phyloP scores from a whole-genome alignment of 92 coral and sea anemone genomes.

The Hydrozoanthus gracilis region DNA sequence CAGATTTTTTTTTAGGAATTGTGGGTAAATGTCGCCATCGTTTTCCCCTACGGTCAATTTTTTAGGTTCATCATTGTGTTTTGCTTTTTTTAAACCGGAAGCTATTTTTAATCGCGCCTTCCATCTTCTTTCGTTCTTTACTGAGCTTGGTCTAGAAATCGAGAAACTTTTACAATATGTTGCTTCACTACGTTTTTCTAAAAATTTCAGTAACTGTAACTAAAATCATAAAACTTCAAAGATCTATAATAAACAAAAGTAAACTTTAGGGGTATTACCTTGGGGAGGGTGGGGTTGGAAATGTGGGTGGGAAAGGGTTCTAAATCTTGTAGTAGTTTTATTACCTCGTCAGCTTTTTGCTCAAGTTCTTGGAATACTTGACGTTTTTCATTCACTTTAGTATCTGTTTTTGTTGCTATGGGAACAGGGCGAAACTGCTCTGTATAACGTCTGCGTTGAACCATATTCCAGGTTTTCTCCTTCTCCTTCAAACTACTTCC shows the following conservation, averaged over 20 bases:
- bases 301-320: not conserved
- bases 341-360: conserved; percentile 63
- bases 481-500: conserved; percentile 39
- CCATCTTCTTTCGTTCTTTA: too few relatives aligned
- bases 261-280: too few relatives aligned
- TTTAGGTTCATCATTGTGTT: too few relatives aligned
- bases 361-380: conserved; percentile 60
- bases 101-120: too few relatives aligned
- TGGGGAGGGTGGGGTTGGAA: not conserved
- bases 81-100: too few relatives aligned
- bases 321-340: not conserved
- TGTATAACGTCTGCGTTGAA: conserved; percentile 25
- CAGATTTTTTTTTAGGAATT: too few relatives aligned
- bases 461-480: conserved; percentile 35
- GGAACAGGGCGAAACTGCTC: conserved; percentile 41
- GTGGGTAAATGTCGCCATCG: too few relatives aligned
- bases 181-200: not conserved
- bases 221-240: too few relatives aligned
- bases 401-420: conserved; percentile 51
- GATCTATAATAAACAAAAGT: too few relatives aligned
- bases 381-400: conserved; percentile 57
- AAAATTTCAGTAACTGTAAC: not conserved
- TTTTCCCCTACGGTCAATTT: too few relatives aligned
- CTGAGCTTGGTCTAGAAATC: too few relatives aligned
- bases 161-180: too few relatives aligned